Conservation (phyloP, 1,140 invertebrate genomes). For the Myzus persicae region DNA sequence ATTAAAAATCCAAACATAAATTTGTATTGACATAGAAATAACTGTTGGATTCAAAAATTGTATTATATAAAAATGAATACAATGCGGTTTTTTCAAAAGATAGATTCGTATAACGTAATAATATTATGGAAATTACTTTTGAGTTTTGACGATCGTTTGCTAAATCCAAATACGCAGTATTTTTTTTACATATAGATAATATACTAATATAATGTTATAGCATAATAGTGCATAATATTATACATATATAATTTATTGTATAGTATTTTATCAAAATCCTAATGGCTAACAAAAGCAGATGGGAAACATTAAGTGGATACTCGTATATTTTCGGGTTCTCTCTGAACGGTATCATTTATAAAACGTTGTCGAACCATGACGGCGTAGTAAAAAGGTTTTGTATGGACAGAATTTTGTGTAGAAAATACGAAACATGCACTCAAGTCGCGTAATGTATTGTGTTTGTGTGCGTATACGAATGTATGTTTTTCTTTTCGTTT, state of each 20-base stretch:
- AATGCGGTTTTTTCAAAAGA: not conserved
- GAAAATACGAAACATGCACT: slow-evolving; percentile 34
- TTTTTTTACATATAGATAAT: not conserved
- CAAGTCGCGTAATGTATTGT: not conserved
- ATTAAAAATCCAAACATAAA: not conserved
- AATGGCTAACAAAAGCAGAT: not conserved
- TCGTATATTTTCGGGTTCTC: not conserved
- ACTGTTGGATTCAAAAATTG: not conserved
- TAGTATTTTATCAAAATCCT: not conserved
- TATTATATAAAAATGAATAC: not conserved
- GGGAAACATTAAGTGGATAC: slow-evolving; percentile 34
- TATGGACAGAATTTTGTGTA: not conserved
- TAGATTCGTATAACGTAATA: not conserved
- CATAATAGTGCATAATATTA: not conserved
- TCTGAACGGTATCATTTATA: slow-evolving; percentile 18
- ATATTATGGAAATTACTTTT: not conserved
- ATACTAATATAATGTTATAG: not conserved
- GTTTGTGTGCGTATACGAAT: not conserved
- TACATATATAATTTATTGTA: not conserved
- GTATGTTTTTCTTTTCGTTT: not conserved
- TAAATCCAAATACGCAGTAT: not conserved
- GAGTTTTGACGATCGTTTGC: not conserved
- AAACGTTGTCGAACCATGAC: slow-evolving; percentile 38
- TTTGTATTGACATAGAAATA: not conserved
- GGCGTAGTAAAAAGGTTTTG: slow-evolving; percentile 9